A percentile compares a stretch with the other conserved stretches of the same genome.
Evolutionary conservation across 2,113 vertebrate species (phyloP).

Genomic region (Rhegmatorhina hoffmannsi): DNA sequence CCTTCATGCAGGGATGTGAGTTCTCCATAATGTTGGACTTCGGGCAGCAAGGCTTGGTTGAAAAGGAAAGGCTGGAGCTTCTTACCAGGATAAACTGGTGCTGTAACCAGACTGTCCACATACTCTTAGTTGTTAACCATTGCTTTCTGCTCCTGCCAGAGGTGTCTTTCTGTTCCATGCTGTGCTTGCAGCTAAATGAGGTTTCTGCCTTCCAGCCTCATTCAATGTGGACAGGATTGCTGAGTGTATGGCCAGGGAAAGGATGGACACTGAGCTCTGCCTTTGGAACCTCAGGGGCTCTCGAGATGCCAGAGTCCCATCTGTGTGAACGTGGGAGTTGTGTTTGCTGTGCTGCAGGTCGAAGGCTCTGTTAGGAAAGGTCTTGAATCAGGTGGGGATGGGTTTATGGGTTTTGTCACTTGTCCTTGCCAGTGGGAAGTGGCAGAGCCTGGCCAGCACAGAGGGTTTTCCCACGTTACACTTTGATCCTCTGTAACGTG

Average conservation of each 20-base stretch:
- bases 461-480: not conserved
- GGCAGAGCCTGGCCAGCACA: rapidly evolving
- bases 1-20: rapidly evolving
- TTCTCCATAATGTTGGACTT: not conserved
- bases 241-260: rapidly evolving
- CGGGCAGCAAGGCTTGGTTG: not conserved
- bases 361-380: not conserved
- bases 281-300: not conserved
- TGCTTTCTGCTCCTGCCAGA: not conserved
- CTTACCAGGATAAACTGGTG: not conserved
- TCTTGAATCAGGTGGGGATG: not conserved
- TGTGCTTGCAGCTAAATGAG: rapidly evolving
- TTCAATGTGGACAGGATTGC: not conserved
- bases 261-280: not conserved
- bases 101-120: not conserved
- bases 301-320: not conserved
- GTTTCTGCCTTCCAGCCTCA: not conserved
- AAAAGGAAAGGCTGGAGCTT: not conserved
- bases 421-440: not conserved
- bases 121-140: not conserved
- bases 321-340: rapidly evolving
- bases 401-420: not conserved
- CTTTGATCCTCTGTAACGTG: rapidly evolving
- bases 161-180: not conserved
- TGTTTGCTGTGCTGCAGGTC: not conserved